Evolutionary conservation across 2,113 vertebrate genomes (phyloP), one percentile per base, ranked within the genome.

Genomic region (Petromus typicus): DNA sequence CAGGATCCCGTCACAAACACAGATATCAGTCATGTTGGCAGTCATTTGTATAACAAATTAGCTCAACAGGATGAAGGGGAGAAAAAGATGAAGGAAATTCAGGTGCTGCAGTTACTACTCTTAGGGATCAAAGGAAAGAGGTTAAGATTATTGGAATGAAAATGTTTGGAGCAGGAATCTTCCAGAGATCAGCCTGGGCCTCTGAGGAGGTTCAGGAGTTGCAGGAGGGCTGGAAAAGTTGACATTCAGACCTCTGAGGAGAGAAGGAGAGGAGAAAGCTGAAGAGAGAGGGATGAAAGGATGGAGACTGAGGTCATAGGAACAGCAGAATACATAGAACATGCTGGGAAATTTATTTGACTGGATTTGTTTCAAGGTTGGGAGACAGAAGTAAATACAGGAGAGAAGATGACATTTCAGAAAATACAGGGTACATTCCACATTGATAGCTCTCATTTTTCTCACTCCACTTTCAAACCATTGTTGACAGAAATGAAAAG

Each of bases 281-380:
- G 18, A 78, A 22, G 7, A n/a, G 56, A 32, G 48, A 64, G 30
- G 48, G 27, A n/a, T 40, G 9, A 30, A 22, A 40, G 23, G 54
- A 7, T 22, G 22, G 59, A 75, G 81, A 78, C 57, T 30, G 45
- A 86, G 67, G n/a, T 7, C 59, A 3, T 5, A 40, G 66, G 37
- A 54, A 67, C 12, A 69, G 57, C 32, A 48, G 11, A 63, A 76
- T 18, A n/a, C 37, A 40, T 6, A 82, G 11, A 82, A 14, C 27
- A 1, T 43, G 30, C 54, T 91, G 90, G 63, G 48, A 57, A 94
- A 66, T 82, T 56, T 54, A 79, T 61, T 95, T 89, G 75, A 56
- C 61, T 89, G 76, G 27, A 54, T 76, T 51, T 86, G 82, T 82
- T 93, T 79, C 22, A 83, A 12, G 40, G 83, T 86, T 79, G n/a